Evolutionary conservation across 2,888 invertebrate species (phyloP), one percentile per base, ranked within the genome.

Genomic region (Cinara cedri): DNA sequence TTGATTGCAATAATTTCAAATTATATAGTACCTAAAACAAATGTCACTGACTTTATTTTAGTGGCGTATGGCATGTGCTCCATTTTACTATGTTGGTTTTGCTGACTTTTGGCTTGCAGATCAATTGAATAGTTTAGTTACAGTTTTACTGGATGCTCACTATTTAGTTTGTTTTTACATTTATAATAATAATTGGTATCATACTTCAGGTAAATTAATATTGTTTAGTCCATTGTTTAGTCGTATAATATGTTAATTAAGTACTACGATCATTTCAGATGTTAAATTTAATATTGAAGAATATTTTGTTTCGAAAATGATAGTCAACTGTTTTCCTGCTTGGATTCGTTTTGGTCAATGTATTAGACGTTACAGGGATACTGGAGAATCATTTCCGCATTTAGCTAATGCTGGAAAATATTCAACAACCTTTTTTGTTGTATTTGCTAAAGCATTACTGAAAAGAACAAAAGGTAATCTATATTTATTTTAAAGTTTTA

Each of bases 51-150:
- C 16, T 57, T 63, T 13, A 13, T 21, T 82, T 81, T 55, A 87
- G 89, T 89, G 87, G 81, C 87, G 91, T 34, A 89, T 93, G 83
- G 84, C 92, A 78, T 88, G 90, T 76, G 92, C 93, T 1, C 93
- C 93, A 24, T 92, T 93, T 84, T 91, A 91, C 84, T 90, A 90
- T 85, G 93, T 94, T 1, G 90, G 90, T 68, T 94, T 94, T 85
- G 93, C 93, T 81, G 93, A 94, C 86, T 94, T 94, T 87, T 94
- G 93, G 93, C 89, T 94, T 84, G 93, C 93, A 16, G 94, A 94
- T 87, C 94, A 94, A 85, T 86, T 94, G 60, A 94, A 93, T 85
- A 93, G 93, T 84, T 87, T 94, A 81, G 91, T 90, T 8, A 90
- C 90, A 1, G 92, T 91, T 1, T 88, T 95, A 82, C 86, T 92